Evolutionary conservation across 2,797 vertebrate genomes (phyloP).

Genomic region (Poecilia wingei): DNA sequence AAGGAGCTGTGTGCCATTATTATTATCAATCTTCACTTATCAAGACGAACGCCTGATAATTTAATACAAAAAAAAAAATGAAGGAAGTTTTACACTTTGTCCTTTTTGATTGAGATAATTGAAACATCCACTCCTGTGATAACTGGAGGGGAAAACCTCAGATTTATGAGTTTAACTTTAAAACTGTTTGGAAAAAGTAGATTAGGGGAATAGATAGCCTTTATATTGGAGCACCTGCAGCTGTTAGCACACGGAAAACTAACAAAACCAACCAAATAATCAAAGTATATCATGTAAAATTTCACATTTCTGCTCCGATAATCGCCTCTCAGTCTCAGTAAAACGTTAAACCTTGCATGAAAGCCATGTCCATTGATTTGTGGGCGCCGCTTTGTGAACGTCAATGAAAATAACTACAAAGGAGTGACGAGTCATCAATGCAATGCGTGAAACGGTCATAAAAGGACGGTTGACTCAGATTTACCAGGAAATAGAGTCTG

Average conservation of each 20-base stretch:
- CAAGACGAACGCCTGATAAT: conserved; percentile 68
- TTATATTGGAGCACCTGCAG: not conserved
- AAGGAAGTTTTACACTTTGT: conserved; percentile 43
- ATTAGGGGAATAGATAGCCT: not conserved
- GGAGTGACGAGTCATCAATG: not conserved
- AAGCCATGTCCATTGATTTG: conserved; percentile 6
- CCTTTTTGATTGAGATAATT: conserved; percentile 55
- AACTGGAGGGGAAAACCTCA: conserved; percentile 16
- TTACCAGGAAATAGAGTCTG: not conserved
- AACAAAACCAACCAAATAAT: not conserved
- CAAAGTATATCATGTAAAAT: not conserved
- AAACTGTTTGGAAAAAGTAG: not conserved
- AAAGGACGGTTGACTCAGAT: not conserved
- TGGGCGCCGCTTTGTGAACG: not conserved
- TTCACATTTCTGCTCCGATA: not conserved
- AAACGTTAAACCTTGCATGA: not conserved
- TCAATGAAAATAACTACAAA: conserved; percentile 5
- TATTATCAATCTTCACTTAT: conserved; percentile 77
- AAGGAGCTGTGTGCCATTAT: conserved; percentile 62
- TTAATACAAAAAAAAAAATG: conserved; percentile 49
- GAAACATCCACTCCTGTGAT: conserved; percentile 35
- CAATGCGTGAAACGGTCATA: not conserved
- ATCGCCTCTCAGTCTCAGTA: not conserved
- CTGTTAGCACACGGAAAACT: not conserved
- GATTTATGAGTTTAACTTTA: not conserved